A percentile compares a stretch with the other conserved stretches of the same genome.
phyloP scores from a whole-genome alignment of 2,888 invertebrate species.

The Tuta absoluta region DNA sequence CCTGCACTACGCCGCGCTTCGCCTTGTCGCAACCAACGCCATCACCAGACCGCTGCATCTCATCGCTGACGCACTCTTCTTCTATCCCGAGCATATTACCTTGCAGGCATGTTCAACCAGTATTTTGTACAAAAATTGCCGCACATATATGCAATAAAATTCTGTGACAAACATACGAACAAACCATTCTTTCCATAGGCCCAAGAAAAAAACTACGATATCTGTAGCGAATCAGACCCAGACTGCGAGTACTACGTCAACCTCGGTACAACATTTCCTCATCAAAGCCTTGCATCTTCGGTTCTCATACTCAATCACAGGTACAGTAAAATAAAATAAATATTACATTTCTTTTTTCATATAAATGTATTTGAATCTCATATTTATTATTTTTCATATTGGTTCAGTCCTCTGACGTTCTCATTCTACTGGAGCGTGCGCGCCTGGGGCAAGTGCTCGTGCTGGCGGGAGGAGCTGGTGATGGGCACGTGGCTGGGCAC shows the following conservation, averaged over 20 bases:
- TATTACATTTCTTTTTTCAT: too few species aligned
- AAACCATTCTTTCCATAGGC: conserved; percentile 46
- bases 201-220: conserved; percentile 64
- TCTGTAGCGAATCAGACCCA: conserved; percentile 57
- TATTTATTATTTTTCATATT: background rate
- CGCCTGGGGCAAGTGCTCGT: conserved; percentile 57
- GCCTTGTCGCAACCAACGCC: conserved; percentile 55
- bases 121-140: background rate
- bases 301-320: conserved; percentile 60
- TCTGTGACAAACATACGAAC: background rate
- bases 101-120: conserved; percentile 44
- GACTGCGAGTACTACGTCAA: conserved; percentile 61
- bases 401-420: conserved; percentile 55
- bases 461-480: conserved; percentile 41
- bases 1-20: conserved; percentile 47
- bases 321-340: conserved; percentile 35
- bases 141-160: background rate
- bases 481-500: background rate
- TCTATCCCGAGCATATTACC: conserved; percentile 49
- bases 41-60: conserved; percentile 50
- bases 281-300: conserved; percentile 47
- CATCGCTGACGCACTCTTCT: conserved; percentile 60
- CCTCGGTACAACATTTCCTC: conserved; percentile 61
- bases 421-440: conserved; percentile 63
- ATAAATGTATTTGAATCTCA: background rate